Evolutionary conservation across 2,113 vertebrate species (phyloP).

Genomic region (Felis chaus): DNA sequence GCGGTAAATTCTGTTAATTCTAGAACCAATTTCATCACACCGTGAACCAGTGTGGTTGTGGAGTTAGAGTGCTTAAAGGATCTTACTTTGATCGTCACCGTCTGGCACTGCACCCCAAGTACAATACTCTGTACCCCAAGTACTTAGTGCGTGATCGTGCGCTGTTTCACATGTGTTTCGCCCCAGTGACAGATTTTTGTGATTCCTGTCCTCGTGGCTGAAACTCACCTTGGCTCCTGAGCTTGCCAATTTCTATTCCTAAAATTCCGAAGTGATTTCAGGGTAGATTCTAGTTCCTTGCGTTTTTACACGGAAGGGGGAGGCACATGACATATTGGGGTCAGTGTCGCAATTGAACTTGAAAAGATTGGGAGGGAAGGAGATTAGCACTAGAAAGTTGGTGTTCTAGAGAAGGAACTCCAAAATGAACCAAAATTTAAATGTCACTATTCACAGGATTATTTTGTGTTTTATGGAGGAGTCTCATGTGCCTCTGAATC

Average conservation of each 20-base stretch:
- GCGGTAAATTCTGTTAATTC: neutral
- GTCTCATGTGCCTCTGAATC: neutral
- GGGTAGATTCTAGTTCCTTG: neutral
- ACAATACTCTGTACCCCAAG: neutral
- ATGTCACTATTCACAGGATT: neutral
- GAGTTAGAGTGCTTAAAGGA: too few species aligned
- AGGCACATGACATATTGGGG: neutral
- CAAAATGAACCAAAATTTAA: neutral
- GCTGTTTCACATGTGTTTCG: neutral
- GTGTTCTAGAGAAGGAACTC: neutral
- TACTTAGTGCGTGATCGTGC: accelerated
- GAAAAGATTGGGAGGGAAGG: neutral
- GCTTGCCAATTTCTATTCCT: neutral
- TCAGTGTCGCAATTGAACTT: neutral
- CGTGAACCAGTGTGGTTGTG: neutral
- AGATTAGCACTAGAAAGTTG: neutral
- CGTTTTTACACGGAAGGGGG: neutral
- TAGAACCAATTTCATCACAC: neutral
- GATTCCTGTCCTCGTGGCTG: neutral
- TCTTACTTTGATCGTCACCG: neutral
- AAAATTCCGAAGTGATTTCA: neutral
- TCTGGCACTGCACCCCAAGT: neutral
- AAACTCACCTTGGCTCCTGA: neutral
- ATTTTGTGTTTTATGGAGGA: neutral
- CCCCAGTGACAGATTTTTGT: neutral